Base-by-base conservation (phyloP, 2,888 invertebrate genomes). In the Thelaira solivaga region DNA sequence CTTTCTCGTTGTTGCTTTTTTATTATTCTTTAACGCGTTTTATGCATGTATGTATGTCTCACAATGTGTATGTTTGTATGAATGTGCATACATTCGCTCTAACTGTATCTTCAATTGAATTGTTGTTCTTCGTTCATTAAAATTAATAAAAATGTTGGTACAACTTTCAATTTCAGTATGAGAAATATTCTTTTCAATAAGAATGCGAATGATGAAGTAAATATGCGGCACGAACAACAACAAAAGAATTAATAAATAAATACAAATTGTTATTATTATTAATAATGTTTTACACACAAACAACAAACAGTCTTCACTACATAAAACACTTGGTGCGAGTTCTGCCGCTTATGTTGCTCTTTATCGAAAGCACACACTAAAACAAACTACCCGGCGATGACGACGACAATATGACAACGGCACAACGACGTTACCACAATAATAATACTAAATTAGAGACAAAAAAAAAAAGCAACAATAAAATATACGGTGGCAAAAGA, bases 131-230 rank as follows among this genome's bases (percentile, higher is more conserved):
- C 55, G 68, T 57, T 67, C 61, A 77, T 73, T 74, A 47, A 74
- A 77, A 77, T 68, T 74, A 77, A 77, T 77, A 36, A 73, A 77
- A 61, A 26, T 72, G 72, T 65, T 72, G 72, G 51, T 39, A 39
- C 71, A 65, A 68, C 74, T 75, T 75, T 57, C 53, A 61, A 67
- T 67, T 59, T 43, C 43, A 45, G 6, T 26, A 43, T 67, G 20
- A 24, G 34, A 57, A 36, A 57, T n/a, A n/a, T n/a, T n/a, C n/a
- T n/a, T n/a, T n/a, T n/a, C n/a, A n/a, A n/a, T n/a, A n/a, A 47
- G 11, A 20, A 59, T 36, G 24, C 47, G 45, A 41, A 65, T 24
- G 18, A 47, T 16, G 29, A 41, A 61, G 24, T 31, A 59, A 51
- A 24, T 29, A 13, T 36, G 18, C 69, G 41, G 29, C 59, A 36